These are phyloP conservation scores for Microplitis demolitor DNA, from an alignment of 1,140 invertebrate genomes.

Conservation along the genomic window DNA sequence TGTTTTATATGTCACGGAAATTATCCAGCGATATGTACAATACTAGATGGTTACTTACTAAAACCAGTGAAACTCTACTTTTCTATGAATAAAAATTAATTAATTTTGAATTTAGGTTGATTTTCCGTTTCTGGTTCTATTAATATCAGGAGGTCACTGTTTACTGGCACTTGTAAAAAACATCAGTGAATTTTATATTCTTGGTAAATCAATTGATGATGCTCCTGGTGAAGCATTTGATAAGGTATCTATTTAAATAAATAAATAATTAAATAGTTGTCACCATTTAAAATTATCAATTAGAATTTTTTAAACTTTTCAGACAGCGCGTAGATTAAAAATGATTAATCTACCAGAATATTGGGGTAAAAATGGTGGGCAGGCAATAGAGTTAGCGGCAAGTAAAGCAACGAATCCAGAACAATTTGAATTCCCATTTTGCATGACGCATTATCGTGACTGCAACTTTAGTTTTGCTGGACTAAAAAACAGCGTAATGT, in stretches of 20 bases:
- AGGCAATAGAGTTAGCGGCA: slow-evolving; percentile 83
- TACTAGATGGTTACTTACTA: too few species aligned
- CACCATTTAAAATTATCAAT: not conserved
- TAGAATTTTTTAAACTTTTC: slow-evolving; percentile 31
- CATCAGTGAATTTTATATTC: slow-evolving; percentile 77
- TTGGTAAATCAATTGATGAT: slow-evolving; percentile 82
- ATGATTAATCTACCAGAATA: slow-evolving; percentile 80
- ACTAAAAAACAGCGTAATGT: slow-evolving; percentile 65
- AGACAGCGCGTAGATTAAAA: slow-evolving; percentile 84
- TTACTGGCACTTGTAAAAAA: slow-evolving; percentile 78
- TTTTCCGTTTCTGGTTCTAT: slow-evolving; percentile 88
- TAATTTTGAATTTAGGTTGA: slow-evolving; percentile 63
- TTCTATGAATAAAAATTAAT: not conserved
- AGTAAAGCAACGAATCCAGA: slow-evolving; percentile 68
- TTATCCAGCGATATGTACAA: too few species aligned
- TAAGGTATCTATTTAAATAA: slow-evolving; percentile 66
- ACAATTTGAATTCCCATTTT: slow-evolving; percentile 70
- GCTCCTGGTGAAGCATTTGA: slow-evolving; percentile 92
- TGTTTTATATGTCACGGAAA: too few species aligned
- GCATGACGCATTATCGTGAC: slow-evolving; percentile 66
- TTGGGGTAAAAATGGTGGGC: slow-evolving; percentile 76
- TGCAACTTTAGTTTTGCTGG: slow-evolving; percentile 90
- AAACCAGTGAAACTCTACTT: too few species aligned
- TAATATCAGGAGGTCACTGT: slow-evolving; percentile 93
- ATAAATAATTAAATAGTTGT: slow-evolving; percentile 19